Evolutionary conservation across 2,113 vertebrate species (phyloP), one percentile per base, ranked within the genome.

Genomic region (Hippocampus zosterae): DNA sequence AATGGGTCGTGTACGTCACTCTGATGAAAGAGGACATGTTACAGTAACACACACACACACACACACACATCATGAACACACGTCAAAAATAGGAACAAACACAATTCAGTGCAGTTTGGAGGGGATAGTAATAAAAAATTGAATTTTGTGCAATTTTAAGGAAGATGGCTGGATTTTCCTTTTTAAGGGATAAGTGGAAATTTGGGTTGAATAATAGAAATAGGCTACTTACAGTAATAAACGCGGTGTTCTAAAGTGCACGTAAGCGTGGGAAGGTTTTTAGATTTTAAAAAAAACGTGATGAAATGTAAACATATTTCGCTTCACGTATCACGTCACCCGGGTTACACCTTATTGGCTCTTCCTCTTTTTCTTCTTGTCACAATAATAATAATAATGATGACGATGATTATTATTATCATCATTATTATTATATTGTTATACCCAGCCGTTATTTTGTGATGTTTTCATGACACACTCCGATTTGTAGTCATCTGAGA

Each of bases 1-100:
- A 73, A 83, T 79, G 52, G 81, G 78, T 81, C 72, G 74, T 65
- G 79, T 77, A 78, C 81, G 81, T 70, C 78, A 72, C 53, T 73
- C 75, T 83, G n/a, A 25, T 56, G 3, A 56, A 25, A 23, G n/a
- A 27, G 27, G 5, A 29, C 25, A 16, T 33, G 27, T 57, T 57
- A 33, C 57, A 60, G 27, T 55, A 55, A 23, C 21, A 52, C 19
- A 52, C 3, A 5, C 46, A 48, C 16, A 33, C 33, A 5, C 33
- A 33, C 33, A 37, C 33, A 37, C 33, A 37, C 5, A 33, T 29
- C 46, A 48, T 48, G 3, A 48, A 48, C 13, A 16, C 46, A 48
- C 21, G 3, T 53, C 19, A 9, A 53, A 21, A 52, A 53, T 9
- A n/a, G 52, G 3, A 48, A 48, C 52, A 53, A 53, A 11, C 9